Conservation (phyloP, 2,113 vertebrate species). For the Triplophysa tibetana region DNA sequence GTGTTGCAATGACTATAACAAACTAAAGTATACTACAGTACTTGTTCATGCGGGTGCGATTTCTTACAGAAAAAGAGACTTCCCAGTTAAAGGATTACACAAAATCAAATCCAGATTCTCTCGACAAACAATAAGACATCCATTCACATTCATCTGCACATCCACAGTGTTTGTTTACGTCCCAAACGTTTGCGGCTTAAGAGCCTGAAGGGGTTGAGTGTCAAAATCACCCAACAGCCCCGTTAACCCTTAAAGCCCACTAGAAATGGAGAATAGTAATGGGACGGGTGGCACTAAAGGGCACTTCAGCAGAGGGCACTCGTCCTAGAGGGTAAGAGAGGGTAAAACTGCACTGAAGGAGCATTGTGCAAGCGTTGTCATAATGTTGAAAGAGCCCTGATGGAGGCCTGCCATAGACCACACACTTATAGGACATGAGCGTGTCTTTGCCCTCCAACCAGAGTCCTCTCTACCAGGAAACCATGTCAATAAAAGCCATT, state of each 20-base stretch:
- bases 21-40: too few relatives aligned
- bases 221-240: not conserved
- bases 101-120: not conserved
- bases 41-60: not conserved
- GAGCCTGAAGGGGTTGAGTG: not conserved
- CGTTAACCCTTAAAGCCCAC: not conserved
- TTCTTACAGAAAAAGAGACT: not conserved
- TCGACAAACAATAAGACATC: slow-evolving; percentile 1
- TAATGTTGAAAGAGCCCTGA: not conserved
- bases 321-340: not conserved
- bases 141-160: not conserved
- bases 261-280: not conserved
- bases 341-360: not conserved
- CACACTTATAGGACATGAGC: slow-evolving; percentile 4
- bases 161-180: slow-evolving; percentile 16
- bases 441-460: slow-evolving; percentile 17
- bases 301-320: slow-evolving; percentile 30
- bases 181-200: slow-evolving; percentile 6
- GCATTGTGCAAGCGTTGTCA: not conserved
- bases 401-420: slow-evolving; percentile 10
- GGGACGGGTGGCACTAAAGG: not conserved
- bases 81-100: not conserved
- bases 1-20: too few relatives aligned
- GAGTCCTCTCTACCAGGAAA: slow-evolving; percentile 20
- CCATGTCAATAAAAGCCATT: not conserved